phyloP scores from a whole-genome alignment of 2,888 invertebrate species.

The Lochmaea capreae region DNA sequence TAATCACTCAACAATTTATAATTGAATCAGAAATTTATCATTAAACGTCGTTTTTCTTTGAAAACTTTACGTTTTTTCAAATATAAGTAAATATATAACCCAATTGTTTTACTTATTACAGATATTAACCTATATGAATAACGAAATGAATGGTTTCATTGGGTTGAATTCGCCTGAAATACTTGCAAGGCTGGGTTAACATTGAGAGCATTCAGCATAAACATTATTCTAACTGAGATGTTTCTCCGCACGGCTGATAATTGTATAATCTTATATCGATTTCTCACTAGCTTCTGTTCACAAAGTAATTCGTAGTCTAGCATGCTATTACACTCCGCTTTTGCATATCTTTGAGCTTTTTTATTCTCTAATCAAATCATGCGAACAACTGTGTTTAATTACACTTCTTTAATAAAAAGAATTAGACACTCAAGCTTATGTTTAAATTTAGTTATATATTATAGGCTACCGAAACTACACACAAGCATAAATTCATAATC shows the following conservation, averaged over 20 bases:
- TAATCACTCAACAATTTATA: too few species aligned
- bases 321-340: slow-evolving; percentile 1
- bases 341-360: not conserved
- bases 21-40: too few species aligned
- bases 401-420: too few species aligned
- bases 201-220: slow-evolving; percentile 2
- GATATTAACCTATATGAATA: not conserved
- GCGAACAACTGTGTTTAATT: not conserved
- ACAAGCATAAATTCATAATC: too few species aligned
- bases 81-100: not conserved
- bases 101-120: not conserved
- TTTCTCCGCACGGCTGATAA: not conserved
- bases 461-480: too few species aligned
- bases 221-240: not conserved
- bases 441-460: too few species aligned
- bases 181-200: not conserved
- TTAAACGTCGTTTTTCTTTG: too few species aligned
- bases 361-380: not conserved
- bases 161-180: not conserved
- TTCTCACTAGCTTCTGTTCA: not conserved
- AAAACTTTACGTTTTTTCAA: not conserved
- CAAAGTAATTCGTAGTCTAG: not conserved
- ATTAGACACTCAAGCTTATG: too few species aligned
- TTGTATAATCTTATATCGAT: slow-evolving; percentile 4
- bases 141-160: not conserved